These are phyloP conservation scores for Strigops habroptila DNA, from an alignment of 2,113 vertebrate species.

Conservation along the genomic window DNA sequence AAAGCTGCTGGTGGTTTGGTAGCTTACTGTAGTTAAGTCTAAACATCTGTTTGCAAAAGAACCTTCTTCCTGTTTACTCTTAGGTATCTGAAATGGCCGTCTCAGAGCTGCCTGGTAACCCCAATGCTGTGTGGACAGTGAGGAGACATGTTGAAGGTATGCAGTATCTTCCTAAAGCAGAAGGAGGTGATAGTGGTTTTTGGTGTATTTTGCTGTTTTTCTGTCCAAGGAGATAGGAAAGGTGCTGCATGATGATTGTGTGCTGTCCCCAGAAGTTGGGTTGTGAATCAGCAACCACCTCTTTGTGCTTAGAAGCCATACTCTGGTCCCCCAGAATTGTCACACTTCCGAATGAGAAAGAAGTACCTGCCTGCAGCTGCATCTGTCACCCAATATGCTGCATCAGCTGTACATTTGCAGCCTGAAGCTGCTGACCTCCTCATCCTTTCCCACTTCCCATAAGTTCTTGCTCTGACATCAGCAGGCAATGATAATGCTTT, in stretches of 20 bases:
- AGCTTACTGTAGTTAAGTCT: background rate
- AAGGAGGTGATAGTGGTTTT: background rate
- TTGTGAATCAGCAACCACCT: background rate
- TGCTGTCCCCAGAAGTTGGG: background rate
- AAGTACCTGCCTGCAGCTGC: background rate
- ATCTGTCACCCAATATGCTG: background rate
- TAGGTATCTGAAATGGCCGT: slow-evolving; percentile 99
- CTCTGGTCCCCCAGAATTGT: background rate
- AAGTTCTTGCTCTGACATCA: background rate
- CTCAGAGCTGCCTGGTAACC: slow-evolving; percentile 97
- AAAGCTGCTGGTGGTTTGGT: background rate
- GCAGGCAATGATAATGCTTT: background rate
- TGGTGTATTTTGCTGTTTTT: background rate
- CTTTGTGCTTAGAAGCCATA: background rate
- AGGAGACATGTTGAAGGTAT: slow-evolving; percentile 95
- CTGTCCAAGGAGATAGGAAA: background rate
- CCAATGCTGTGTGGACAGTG: slow-evolving; percentile 98
- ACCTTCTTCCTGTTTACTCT: slow-evolving; percentile 7
- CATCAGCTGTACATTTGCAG: background rate
- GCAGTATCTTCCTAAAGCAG: background rate
- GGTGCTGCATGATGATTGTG: background rate
- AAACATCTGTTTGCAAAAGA: slow-evolving; percentile 2
- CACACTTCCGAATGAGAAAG: background rate
- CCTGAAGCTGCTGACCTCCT: background rate
- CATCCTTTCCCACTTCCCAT: background rate